Conservation (phyloP, 2,113 vertebrate genomes). For the Mesoclemmys tuberculata region DNA sequence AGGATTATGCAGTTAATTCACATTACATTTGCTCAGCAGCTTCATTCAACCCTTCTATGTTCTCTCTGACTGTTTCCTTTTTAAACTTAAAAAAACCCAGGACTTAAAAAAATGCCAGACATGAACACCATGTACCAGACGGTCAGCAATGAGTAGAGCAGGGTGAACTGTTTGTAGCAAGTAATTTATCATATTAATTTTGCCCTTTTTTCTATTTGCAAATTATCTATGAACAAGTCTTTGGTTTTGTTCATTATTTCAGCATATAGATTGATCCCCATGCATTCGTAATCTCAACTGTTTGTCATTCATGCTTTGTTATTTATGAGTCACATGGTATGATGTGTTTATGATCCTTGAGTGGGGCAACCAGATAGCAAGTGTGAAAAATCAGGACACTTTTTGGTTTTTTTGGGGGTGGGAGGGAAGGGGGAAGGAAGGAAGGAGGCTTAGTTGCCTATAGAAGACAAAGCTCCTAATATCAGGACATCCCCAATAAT, state of each 20-base stretch:
- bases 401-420: too few relatives aligned
- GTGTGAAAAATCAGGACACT: too few relatives aligned
- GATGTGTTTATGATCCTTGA: not conserved
- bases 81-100: not conserved
- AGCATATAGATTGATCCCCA: not conserved
- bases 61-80: not conserved
- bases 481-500: too few relatives aligned
- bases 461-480: too few relatives aligned
- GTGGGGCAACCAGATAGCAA: not conserved
- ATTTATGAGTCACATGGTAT: not conserved
- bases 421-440: too few relatives aligned
- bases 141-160: not conserved
- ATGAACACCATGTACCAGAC: not conserved
- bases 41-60: not conserved
- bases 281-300: not conserved
- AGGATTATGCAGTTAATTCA: not conserved
- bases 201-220: not conserved
- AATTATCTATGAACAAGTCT: not conserved
- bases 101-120: not conserved
- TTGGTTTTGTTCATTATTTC: not conserved
- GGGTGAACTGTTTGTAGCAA: not conserved
- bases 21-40: not conserved
- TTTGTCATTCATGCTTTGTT: not conserved
- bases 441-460: too few relatives aligned
- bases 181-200: not conserved